Base-by-base conservation (phyloP, 2,797 vertebrate species). In the Crocodylus rhombifer region DNA sequence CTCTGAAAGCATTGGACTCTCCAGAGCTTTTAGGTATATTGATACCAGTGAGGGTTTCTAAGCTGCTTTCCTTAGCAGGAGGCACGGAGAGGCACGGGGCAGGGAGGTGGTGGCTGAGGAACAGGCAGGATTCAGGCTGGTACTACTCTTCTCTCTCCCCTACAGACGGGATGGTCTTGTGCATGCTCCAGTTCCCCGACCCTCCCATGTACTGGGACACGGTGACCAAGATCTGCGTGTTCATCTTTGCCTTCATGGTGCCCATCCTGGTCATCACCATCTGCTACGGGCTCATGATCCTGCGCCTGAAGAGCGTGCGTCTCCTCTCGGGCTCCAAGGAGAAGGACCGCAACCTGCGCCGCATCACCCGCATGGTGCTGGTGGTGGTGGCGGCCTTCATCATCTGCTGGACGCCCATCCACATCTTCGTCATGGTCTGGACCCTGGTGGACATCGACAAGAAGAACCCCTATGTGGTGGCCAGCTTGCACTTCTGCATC, bases 281-380 rank as follows among this genome's bases (percentile, higher is more conserved):
- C 96, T 99, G 99, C 98, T 99, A 99, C 0, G 98, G 99, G 62
- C 98, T 99, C 84, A 99, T 99, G 99, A 99, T 99, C 87, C 98
- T 99, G 28, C 98, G 99, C 14, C 98, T 99, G 94, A 99, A 99
- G 97, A 99, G 98, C 0, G 99, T 99, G 28, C 99, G 99, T 8
- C 98, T 99, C 86, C 98, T 99, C 74, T 99, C 99, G 0, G 99
- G 99, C 94, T 99, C 99, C 89, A 99, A 99, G 96, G 99, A 99
- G 98, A 99, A 99, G 89, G 99, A 99, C 95, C 98, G 98, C 77
- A 99, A 99, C 95, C 83, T 99, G 94, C 98, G 99, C 14, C 98
- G 99, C 87, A 99, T 99, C 98, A 99, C 99, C 0, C 98, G 99
- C 95, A 99, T 99, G 99, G 99, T 99, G 83, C 98, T 99, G 94